phyloP scores from a whole-genome alignment of 2,888 invertebrate genomes.

The Hemaris fuciformis region DNA sequence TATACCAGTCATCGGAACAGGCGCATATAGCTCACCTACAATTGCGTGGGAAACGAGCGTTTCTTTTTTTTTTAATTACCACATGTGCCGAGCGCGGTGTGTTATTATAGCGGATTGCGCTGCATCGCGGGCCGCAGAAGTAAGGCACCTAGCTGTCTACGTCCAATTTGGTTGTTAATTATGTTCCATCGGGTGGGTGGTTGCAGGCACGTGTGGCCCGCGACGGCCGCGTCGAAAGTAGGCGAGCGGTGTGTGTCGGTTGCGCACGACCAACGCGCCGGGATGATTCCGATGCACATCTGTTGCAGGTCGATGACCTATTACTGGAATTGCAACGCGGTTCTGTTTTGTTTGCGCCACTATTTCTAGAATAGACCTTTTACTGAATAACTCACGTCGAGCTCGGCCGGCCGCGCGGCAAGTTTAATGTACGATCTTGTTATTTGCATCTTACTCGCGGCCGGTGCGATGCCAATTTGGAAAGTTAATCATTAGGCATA shows the following conservation, averaged over 20 bases:
- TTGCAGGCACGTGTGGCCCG: conserved; percentile 60
- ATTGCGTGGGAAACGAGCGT: conserved; percentile 72
- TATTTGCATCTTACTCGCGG: conserved; percentile 5
- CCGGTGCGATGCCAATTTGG: not conserved
- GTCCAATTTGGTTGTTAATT: conserved; percentile 74
- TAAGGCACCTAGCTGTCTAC: conserved; percentile 78
- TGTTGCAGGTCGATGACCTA: conserved; percentile 49
- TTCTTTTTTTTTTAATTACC: conserved; percentile 69
- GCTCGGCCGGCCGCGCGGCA: conserved; percentile 14
- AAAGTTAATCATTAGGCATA: not conserved
- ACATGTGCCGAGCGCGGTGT: conserved; percentile 52
- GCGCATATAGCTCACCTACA: conserved; percentile 54
- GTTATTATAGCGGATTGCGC: conserved; percentile 70
- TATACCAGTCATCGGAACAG: conserved; percentile 43
- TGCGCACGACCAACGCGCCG: conserved; percentile 50
- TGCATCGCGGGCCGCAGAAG: conserved; percentile 65
- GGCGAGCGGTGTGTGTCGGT: conserved; percentile 50
- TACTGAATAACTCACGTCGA: conserved; percentile 29
- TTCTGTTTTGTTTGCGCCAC: conserved; percentile 41
- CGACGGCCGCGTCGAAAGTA: conserved; percentile 60
- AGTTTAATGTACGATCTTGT: conserved; percentile 9
- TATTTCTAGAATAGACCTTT: conserved; percentile 40
- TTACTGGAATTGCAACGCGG: conserved; percentile 32
- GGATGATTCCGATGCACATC: conserved; percentile 49
- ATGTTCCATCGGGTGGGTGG: conserved; percentile 62